Evolutionary conservation across 2,888 invertebrate genomes (phyloP).

Genomic region (Lasioglossum marginatum): DNA sequence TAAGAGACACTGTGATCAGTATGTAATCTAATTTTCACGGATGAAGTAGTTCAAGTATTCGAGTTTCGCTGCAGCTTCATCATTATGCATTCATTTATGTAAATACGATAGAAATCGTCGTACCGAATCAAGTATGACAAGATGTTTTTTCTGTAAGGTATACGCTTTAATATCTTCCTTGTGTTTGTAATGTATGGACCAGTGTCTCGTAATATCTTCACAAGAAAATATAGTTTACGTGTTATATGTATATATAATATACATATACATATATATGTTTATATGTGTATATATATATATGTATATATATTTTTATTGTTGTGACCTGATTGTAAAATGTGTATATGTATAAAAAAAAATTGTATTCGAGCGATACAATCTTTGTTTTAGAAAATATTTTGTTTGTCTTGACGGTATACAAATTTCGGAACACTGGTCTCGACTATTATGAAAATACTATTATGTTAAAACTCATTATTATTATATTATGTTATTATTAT

Average conservation of each 20-base stretch:
- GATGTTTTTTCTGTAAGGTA: slow-evolving; percentile 68
- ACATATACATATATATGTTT: slow-evolving; percentile 13
- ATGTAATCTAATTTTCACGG: slow-evolving; percentile 47
- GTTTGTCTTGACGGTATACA: not conserved
- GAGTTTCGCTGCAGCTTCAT: slow-evolving; percentile 68
- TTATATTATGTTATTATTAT: slow-evolving; percentile 69
- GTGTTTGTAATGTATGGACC: slow-evolving; percentile 76
- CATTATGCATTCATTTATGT: slow-evolving; percentile 69
- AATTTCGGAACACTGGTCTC: slow-evolving; percentile 63
- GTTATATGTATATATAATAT: slow-evolving; percentile 32
- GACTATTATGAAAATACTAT: slow-evolving; percentile 73
- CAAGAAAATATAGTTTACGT: slow-evolving; percentile 28
- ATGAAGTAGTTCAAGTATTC: slow-evolving; percentile 65
- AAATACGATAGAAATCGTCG: slow-evolving; percentile 66
- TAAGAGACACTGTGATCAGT: slow-evolving; percentile 38
- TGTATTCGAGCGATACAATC: slow-evolving; percentile 22
- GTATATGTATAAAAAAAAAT: slow-evolving; percentile 24
- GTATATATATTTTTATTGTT: slow-evolving; percentile 29
- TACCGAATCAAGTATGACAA: slow-evolving; percentile 51
- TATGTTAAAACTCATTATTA: slow-evolving; percentile 73
- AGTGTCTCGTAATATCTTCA: slow-evolving; percentile 54
- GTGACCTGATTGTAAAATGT: slow-evolving; percentile 34
- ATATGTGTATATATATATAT: slow-evolving; percentile 21
- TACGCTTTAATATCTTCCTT: slow-evolving; percentile 72
- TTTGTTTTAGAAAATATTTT: slow-evolving; percentile 27